Percentiles rank a stretch among this genome's conserved stretches.
Evolutionary conservation across 2,888 invertebrate genomes (phyloP).

Genomic region (Lumbricus terrestris): DNA sequence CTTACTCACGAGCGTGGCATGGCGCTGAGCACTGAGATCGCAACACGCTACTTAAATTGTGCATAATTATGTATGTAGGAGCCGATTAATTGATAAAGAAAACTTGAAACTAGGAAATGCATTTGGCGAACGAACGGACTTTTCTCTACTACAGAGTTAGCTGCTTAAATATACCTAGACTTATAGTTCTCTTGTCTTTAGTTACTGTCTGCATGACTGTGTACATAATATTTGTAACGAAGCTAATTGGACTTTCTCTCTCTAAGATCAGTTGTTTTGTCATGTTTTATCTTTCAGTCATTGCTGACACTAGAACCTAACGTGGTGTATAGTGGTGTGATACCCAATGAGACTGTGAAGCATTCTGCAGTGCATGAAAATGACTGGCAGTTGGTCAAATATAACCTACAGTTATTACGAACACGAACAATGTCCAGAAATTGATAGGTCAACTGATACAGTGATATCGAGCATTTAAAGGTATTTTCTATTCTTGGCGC

Average conservation of each 20-base stretch:
- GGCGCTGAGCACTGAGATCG: not conserved
- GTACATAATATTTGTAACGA: not conserved
- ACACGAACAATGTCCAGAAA: too few relatives aligned
- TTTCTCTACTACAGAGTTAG: not conserved
- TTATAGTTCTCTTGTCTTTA: not conserved
- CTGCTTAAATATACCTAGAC: not conserved
- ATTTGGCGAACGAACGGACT: not conserved
- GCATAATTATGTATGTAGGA: not conserved
- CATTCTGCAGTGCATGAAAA: too few relatives aligned
- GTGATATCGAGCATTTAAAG: too few relatives aligned
- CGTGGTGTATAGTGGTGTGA: conserved; percentile 3
- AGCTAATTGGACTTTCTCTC: not conserved
- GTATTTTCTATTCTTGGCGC: too few relatives aligned
- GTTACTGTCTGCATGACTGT: not conserved
- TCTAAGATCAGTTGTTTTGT: not conserved
- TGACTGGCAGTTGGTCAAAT: not conserved
- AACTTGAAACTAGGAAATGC: not conserved
- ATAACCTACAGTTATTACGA: too few relatives aligned
- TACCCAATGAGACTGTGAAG: too few relatives aligned
- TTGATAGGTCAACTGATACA: too few relatives aligned
- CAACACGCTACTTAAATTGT: not conserved
- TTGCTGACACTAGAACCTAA: not conserved
- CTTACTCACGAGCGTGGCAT: not conserved
- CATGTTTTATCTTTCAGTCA: not conserved
- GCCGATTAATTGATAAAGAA: not conserved